These are phyloP conservation scores for Eugnorisma glareosa DNA, from an alignment of 2,888 invertebrate species.

Conservation along the genomic window DNA sequence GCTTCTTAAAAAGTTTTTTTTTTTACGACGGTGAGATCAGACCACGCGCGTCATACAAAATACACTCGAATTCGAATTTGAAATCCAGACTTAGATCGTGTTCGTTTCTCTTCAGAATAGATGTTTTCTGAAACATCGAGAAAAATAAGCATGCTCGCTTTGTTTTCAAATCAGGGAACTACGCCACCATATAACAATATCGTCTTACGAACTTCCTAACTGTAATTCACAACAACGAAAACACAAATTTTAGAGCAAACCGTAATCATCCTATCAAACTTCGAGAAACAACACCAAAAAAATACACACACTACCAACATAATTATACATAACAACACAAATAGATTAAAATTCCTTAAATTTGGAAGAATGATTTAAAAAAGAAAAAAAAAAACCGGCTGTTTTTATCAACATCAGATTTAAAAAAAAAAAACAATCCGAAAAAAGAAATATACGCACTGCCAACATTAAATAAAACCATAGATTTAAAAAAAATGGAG, in stretches of 20 bases:
- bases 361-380: background rate
- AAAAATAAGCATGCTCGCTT: slow-evolving; percentile 13
- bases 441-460: slow-evolving; percentile 11
- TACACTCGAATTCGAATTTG: slow-evolving; percentile 5
- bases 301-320: slow-evolving; percentile 3
- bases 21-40: background rate
- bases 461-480: slow-evolving; percentile 47
- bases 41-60: background rate
- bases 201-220: background rate
- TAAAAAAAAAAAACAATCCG: background rate
- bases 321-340: background rate
- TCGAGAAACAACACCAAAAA: background rate
- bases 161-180: slow-evolving; percentile 22
- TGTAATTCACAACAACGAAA: slow-evolving; percentile 10
- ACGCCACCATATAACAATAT: slow-evolving; percentile 40
- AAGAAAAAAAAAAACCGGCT: background rate
- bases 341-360: background rate
- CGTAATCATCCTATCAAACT: background rate
- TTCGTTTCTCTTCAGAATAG: background rate
- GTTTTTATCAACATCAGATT: background rate
- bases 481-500: slow-evolving; percentile 1
- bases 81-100: slow-evolving; percentile 11
- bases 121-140: slow-evolving; percentile 13
- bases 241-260: slow-evolving; percentile 7
- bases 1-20: background rate